Conservation (phyloP, 2,113 vertebrate genomes). For the Alligator mississippiensis region DNA sequence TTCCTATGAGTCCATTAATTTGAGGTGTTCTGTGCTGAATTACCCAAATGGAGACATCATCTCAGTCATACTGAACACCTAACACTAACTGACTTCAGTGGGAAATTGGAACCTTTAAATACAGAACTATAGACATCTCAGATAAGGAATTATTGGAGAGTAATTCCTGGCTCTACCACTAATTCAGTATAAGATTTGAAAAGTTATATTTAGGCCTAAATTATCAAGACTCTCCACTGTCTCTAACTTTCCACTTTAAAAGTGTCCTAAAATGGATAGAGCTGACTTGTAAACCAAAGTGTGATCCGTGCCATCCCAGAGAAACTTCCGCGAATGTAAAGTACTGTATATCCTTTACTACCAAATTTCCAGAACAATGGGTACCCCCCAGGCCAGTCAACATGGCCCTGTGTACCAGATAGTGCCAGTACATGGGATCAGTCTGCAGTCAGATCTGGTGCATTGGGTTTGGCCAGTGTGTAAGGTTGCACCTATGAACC, state of each 20-base stretch:
- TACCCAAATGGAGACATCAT: rapidly evolving
- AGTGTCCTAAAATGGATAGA: not conserved
- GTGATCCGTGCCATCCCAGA: not conserved
- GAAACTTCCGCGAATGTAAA: not conserved
- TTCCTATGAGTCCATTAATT: not conserved
- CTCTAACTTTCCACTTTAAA: not conserved
- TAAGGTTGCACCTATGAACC: too few relatives aligned
- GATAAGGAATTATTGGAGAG: not conserved
- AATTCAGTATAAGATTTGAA: not conserved
- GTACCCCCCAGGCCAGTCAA: too few relatives aligned
- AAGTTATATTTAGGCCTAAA: not conserved
- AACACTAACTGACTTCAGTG: not conserved
- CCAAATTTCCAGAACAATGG: too few relatives aligned
- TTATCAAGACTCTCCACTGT: not conserved
- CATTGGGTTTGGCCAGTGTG: too few relatives aligned
- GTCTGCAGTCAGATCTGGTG: too few relatives aligned
- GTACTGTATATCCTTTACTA: too few relatives aligned
- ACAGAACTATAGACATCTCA: not conserved
- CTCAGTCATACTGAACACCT: not conserved
- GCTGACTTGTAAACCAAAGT: not conserved
- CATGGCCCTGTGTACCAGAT: too few relatives aligned
- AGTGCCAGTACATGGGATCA: too few relatives aligned
- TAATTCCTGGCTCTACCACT: not conserved
- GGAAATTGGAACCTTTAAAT: not conserved
- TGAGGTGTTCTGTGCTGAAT: not conserved